Evolutionary conservation across 53 echinoderm and acorn worm genomes (phyloP).

Genomic region (Apostichopus leukothele): DNA sequence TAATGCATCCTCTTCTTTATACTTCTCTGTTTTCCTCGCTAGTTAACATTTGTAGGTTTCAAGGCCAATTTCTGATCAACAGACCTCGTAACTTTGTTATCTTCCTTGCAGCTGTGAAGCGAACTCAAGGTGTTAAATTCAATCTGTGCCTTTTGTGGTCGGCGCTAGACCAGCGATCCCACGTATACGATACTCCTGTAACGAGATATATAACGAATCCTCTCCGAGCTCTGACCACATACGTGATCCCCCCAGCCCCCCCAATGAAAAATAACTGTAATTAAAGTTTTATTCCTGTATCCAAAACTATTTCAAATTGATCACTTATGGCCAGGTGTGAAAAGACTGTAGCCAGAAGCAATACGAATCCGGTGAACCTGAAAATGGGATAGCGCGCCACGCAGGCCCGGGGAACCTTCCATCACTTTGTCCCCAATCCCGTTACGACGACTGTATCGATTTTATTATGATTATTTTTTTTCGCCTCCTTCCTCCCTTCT

Average conservation of each 20-base stretch:
- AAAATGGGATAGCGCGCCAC: constrained; percentile 32
- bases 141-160: neutral
- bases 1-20: no score
- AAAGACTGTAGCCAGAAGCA: constrained; percentile 35
- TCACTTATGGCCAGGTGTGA: constrained; percentile 43
- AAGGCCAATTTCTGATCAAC: neutral
- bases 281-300: constrained; percentile 40
- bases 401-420: constrained; percentile 18
- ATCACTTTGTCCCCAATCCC: constrained; percentile 29
- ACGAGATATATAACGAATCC: neutral
- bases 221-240: neutral
- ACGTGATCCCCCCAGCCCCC: neutral
- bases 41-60: neutral
- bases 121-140: constrained; percentile 6
- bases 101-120: neutral
- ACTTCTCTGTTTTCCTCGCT: neutral
- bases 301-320: constrained; percentile 46
- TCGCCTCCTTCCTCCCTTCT: neutral
- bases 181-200: no score
- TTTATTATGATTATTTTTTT: constrained; percentile 1
- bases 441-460: constrained; percentile 32
- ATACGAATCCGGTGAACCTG: constrained; percentile 26
- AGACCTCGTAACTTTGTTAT: neutral
- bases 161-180: neutral
- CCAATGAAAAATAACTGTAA: constrained; percentile 43